A percentile compares a stretch with the other conserved stretches of the same genome.
These are phyloP conservation scores for Diplolepis rosae DNA, from an alignment of 2,888 invertebrate genomes.

Conservation along the genomic window DNA sequence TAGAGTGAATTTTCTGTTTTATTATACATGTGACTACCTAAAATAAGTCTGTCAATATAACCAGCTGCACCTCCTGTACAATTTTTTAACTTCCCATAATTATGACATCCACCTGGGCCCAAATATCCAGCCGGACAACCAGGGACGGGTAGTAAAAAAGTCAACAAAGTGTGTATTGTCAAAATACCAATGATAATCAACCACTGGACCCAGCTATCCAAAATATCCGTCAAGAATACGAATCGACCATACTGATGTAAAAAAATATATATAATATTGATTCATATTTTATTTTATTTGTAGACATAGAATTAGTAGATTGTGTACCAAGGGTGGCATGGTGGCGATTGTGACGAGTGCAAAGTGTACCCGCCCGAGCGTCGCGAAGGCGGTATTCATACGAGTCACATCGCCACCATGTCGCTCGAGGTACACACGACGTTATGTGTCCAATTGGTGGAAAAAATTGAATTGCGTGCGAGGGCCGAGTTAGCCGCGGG, in stretches of 20 bases:
- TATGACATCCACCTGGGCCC: conserved; percentile 88
- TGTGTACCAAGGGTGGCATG: too few relatives aligned
- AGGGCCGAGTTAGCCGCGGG: too few relatives aligned
- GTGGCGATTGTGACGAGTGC: too few relatives aligned
- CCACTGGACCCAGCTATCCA: conserved; percentile 85
- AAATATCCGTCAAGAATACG: conserved; percentile 77
- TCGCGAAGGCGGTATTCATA: too few relatives aligned
- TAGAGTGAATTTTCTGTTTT: conserved; percentile 73
- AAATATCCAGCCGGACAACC: conserved; percentile 87
- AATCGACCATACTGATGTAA: conserved; percentile 75
- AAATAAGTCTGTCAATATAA: conserved; percentile 82
- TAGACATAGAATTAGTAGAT: too few relatives aligned
- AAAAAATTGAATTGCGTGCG: too few relatives aligned
- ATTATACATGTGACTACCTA: conserved; percentile 65
- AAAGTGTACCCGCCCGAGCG: too few relatives aligned
- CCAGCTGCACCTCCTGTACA: conserved; percentile 92
- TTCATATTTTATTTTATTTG: too few relatives aligned
- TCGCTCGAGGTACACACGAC: too few relatives aligned
- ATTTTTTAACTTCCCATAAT: conserved; percentile 75
- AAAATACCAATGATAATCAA: conserved; percentile 78
- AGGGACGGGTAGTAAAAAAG: conserved; percentile 81
- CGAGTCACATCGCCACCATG: too few relatives aligned
- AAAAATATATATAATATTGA: too few relatives aligned
- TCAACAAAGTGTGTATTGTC: conserved; percentile 80
- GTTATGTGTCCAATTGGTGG: too few relatives aligned